Base-by-base conservation (phyloP, 2,113 vertebrate genomes). In the Halcyon senegalensis region DNA sequence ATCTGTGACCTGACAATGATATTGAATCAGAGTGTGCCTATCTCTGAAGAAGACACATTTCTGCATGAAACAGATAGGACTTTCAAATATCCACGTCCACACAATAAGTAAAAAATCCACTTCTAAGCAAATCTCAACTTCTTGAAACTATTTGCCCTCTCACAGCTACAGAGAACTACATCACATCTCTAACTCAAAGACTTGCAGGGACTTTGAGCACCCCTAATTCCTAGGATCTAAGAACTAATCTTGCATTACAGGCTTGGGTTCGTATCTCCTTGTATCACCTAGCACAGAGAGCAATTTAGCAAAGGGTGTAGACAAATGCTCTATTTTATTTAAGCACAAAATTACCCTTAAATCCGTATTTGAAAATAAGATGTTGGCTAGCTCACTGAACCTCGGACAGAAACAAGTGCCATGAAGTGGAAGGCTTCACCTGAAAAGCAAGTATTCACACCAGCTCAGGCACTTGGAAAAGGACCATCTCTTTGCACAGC, bases 401-500 rank as follows among this genome's bases (percentile, higher is more conserved):
- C n/a, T 35, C 35, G 46, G 17, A 16, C 8, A 28, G 11, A 1
- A 28, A 0, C 19, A 43, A 69, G 37, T 16, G 20, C 10, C 35
- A 35, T 11, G 35, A 84, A 55, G 31, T 9, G 16, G 14, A 35
- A 91, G 64, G 31, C 6, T 19, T 46, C 44, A 62, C 16, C 8
- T 44, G 44, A 68, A 87, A 8, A 56, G 8, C 48, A n/a, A 81
- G 39, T 21, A 28, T 10, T 43, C 33, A 9, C n/a, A 43, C 7
- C 14, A 62, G 1, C 0, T 0, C 5, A 10, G 19, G 59, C 10
- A 9, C 59, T 4, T 60, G 39, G 10, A 62, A 31, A 55, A 83
- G 24, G 24, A 59, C 2, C 1, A 0, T 7, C 39, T 55, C 62
- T 73, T 23, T 25, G n/a, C 37, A 69, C 35, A 87, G 72, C 2